Evolutionary conservation across 2,888 invertebrate genomes (phyloP).

Genomic region (Nemapogon koenigi): DNA sequence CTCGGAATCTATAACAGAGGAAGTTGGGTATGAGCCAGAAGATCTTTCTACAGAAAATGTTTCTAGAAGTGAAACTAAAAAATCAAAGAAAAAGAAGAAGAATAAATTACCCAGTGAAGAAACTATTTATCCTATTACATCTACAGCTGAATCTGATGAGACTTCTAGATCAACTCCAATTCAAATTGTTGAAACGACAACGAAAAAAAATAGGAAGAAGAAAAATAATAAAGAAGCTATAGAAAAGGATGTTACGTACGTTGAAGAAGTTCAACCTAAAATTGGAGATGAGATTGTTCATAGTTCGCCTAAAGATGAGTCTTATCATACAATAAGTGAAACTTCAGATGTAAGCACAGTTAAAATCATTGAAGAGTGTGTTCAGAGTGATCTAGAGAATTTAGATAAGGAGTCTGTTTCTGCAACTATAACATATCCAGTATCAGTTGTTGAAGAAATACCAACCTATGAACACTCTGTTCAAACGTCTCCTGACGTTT

Average conservation of each 20-base stretch:
- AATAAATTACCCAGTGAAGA: constrained; percentile 46
- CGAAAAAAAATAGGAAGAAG: constrained; percentile 38
- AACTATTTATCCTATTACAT: constrained; percentile 42
- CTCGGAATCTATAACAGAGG: constrained; percentile 50
- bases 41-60: constrained; percentile 64
- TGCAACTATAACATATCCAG: constrained; percentile 61
- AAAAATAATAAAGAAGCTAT: constrained; percentile 57
- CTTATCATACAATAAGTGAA: constrained; percentile 66
- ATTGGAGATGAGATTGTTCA: constrained; percentile 52
- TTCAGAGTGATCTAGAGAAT: constrained; percentile 58
- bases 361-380: constrained; percentile 71
- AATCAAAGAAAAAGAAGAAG: constrained; percentile 55
- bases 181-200: constrained; percentile 28
- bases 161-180: constrained; percentile 29
- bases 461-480: constrained; percentile 60
- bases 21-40: constrained; percentile 77
- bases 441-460: constrained; percentile 67
- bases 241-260: constrained; percentile 25
- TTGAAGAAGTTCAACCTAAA: constrained; percentile 34
- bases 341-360: constrained; percentile 65
- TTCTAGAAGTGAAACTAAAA: constrained; percentile 23
- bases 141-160: constrained; percentile 44
- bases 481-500: constrained; percentile 65
- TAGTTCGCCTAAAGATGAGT: constrained; percentile 63
- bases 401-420: constrained; percentile 50